phyloP scores from a whole-genome alignment of 2,113 vertebrate species.

The Syngnathus floridae region DNA sequence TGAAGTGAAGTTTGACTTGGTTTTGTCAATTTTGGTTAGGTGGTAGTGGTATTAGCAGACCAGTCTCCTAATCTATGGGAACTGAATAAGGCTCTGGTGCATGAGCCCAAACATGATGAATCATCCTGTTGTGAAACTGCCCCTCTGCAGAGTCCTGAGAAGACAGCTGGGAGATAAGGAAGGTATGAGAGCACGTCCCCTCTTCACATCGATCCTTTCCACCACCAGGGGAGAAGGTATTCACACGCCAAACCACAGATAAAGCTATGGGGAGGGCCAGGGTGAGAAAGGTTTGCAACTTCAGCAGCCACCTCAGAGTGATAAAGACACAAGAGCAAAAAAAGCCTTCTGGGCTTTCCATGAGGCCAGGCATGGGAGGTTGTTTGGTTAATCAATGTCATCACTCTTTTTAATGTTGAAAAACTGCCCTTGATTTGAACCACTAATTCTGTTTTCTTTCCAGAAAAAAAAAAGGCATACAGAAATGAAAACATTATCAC shows the following conservation, averaged over 20 bases:
- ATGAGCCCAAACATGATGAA: slow-evolving; percentile 59
- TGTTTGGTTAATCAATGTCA: slow-evolving; percentile 21
- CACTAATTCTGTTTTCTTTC: slow-evolving; percentile 11
- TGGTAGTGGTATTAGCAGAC: slow-evolving; percentile 9
- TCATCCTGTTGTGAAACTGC: slow-evolving; percentile 56
- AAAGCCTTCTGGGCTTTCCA: slow-evolving; percentile 50
- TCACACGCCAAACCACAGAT: slow-evolving; percentile 59
- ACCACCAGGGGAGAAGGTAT: slow-evolving; percentile 62
- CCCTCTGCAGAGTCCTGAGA: slow-evolving; percentile 51
- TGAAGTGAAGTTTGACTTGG: slow-evolving; percentile 5
- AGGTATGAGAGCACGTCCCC: slow-evolving; percentile 53
- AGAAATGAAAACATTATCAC: background rate
- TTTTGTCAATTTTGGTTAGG: slow-evolving; percentile 22
- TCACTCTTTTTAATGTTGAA: slow-evolving; percentile 33
- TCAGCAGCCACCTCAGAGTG: slow-evolving; percentile 28
- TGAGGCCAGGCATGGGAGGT: slow-evolving; percentile 6
- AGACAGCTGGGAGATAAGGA: slow-evolving; percentile 68
- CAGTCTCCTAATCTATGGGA: slow-evolving; percentile 32
- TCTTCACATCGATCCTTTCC: slow-evolving; percentile 55
- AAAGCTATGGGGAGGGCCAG: slow-evolving; percentile 32
- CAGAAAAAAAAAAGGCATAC: background rate
- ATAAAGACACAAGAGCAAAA: slow-evolving; percentile 58
- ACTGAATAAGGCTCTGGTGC: slow-evolving; percentile 55
- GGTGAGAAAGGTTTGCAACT: slow-evolving; percentile 38
- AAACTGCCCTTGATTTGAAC: slow-evolving; percentile 33